Evolutionary conservation across 2,113 vertebrate species (phyloP), one percentile per base, ranked within the genome.

Genomic region (Sander vitreus): DNA sequence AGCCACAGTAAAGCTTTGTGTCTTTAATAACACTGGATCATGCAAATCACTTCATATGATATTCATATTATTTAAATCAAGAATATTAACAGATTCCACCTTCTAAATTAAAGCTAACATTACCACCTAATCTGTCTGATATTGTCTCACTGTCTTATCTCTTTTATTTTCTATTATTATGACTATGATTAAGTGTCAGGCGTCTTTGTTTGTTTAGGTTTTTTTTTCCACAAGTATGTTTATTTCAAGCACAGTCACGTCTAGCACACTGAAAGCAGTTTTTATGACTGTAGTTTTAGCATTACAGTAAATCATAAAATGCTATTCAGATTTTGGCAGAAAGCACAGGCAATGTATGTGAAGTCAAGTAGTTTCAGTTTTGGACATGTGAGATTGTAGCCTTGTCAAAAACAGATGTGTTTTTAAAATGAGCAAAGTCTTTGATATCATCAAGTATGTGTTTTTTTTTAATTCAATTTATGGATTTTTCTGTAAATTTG

Each of bases 261-360:
- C 45, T 75, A 62, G 73, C 73, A 33, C 51, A 9, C 27, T 33
- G 59, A 73, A 21, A 69, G 59, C 59, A 50, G 13, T 25, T 82
- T 80, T 81, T 69, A 81, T 11, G 77, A 73, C 27, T 50, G 57
- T 62, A 71, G 10, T 76, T 90, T 87, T 51, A 58, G 51, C 74
- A 23, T 78, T 64, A 27, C 27, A 27, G 27, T 27, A 73, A 85
- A 87, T 85, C 90, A 87, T 87, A 82, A 85, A 90, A 84, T 23
- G 59, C 33, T 11, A 53, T 80, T 86, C 58, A 15, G 50, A 51
- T 81, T 73, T 72, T 83, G 73, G 77, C 82, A 51, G 83, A 79
- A 57, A 75, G 73, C 69, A 45, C 71, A 57, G 53, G 59, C 58
- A 63, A 30, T 85, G 89, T 87, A 71, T 80, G 73, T 65, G 76